Percentiles rank a stretch among this genome's conserved stretches.
phyloP scores from a whole-genome alignment of 2,888 invertebrate species.

The Hirtodrosophila duncani region DNA sequence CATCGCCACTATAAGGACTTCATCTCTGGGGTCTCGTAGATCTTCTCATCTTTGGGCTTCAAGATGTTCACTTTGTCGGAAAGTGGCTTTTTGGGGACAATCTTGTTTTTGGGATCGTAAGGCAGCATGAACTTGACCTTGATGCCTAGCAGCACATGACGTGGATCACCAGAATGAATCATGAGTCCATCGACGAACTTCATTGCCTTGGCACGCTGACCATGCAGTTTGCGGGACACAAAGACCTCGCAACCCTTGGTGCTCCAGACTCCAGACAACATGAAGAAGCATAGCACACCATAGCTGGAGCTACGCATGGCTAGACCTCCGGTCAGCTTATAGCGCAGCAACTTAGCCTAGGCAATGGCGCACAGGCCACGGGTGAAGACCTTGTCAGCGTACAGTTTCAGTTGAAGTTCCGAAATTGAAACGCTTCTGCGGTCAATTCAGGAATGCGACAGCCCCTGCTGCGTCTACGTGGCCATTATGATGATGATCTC shows the following conservation, averaged over 20 bases:
- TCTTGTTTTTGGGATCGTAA: slow-evolving; percentile 98
- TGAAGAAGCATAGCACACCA: slow-evolving; percentile 98
- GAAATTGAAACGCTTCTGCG: slow-evolving; percentile 97
- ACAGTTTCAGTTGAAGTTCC: slow-evolving; percentile 96
- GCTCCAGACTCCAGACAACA: slow-evolving; percentile 98
- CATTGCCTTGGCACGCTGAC: slow-evolving; percentile 99
- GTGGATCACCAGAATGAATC: slow-evolving; percentile 99
- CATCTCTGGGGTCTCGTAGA: slow-evolving; percentile 79
- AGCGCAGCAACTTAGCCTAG: slow-evolving; percentile 99
- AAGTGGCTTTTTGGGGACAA: slow-evolving; percentile 97
- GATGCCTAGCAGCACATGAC: slow-evolving; percentile 90
- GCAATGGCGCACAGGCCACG: slow-evolving; percentile 99
- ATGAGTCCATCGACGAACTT: slow-evolving; percentile 99
- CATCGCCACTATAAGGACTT: too few species aligned
- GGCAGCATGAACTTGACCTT: slow-evolving; percentile 99
- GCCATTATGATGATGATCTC: slow-evolving; percentile 99
- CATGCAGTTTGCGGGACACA: slow-evolving; percentile 98
- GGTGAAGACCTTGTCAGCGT: slow-evolving; percentile 99
- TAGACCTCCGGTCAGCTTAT: slow-evolving; percentile 97
- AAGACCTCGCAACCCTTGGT: slow-evolving; percentile 99
- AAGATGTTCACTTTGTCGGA: slow-evolving; percentile 98
- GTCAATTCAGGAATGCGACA: slow-evolving; percentile 98
- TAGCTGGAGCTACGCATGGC: slow-evolving; percentile 95
- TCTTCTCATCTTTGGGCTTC: slow-evolving; percentile 96
- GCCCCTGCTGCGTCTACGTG: slow-evolving; percentile 98